A percentile compares a stretch with the other conserved stretches of the same genome.
Conservation (phyloP, 2,113 vertebrate species). For the Chlamydotis undulata region DNA sequence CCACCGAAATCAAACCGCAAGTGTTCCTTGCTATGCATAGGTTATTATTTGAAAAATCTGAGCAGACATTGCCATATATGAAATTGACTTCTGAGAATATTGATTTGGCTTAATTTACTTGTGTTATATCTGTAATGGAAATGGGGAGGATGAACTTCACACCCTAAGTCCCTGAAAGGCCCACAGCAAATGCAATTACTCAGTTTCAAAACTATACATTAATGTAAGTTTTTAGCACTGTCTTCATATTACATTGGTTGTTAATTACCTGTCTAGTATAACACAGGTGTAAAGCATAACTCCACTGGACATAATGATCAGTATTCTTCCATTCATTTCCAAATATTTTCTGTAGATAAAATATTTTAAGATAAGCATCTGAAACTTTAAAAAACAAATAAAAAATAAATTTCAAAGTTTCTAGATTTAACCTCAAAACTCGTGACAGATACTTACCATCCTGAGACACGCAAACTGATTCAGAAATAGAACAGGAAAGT, state of each 20-base stretch:
- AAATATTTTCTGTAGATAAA: background rate
- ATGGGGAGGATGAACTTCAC: slow-evolving; percentile 19
- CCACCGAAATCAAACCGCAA: background rate
- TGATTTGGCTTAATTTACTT: slow-evolving; percentile 29
- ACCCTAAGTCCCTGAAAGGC: background rate
- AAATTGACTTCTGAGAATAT: slow-evolving; percentile 40
- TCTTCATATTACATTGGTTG: background rate
- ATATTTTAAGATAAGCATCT: background rate
- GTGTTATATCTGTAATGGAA: slow-evolving; percentile 50
- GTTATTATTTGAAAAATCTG: slow-evolving; percentile 18
- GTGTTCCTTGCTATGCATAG: slow-evolving; percentile 4
- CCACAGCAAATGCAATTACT: slow-evolving; percentile 12
- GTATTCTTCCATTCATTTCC: background rate
- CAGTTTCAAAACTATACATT: background rate
- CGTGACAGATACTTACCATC: background rate
- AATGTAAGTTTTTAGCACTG: background rate
- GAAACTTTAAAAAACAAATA: background rate
- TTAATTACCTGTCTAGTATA: slow-evolving; percentile 8
- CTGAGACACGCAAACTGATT: background rate
- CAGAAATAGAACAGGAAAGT: background rate
- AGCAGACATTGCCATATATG: slow-evolving; percentile 8
- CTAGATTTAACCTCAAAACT: background rate
- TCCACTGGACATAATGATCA: background rate
- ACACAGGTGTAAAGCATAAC: background rate
- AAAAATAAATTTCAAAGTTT: background rate